A percentile compares a stretch with the other conserved stretches of the same genome.
Conservation (phyloP, 2,888 invertebrate genomes). For the Microchrysa polita region DNA sequence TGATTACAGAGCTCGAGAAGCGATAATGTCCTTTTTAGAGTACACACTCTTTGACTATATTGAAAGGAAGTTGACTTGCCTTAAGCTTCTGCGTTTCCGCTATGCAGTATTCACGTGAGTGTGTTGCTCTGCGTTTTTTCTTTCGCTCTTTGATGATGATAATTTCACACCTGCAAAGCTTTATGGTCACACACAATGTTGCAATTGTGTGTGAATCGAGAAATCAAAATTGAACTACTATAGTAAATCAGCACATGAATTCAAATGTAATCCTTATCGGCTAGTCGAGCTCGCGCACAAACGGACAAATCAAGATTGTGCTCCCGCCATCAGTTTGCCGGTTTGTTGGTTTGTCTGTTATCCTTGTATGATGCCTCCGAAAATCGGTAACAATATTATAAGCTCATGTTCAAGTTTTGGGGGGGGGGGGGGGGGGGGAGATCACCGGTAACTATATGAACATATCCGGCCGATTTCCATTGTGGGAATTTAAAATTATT, state of each 20-base stretch:
- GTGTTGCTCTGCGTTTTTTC: not conserved
- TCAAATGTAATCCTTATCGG: slow-evolving; percentile 19
- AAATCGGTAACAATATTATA: not conserved
- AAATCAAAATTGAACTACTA: slow-evolving; percentile 5
- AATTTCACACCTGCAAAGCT: slow-evolving; percentile 17
- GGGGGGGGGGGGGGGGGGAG: not conserved
- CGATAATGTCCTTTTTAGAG: slow-evolving; percentile 15
- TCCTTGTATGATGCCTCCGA: not conserved
- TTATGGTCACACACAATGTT: not conserved
- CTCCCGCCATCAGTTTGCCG: not conserved
- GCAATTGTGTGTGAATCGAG: not conserved
- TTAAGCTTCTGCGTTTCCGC: slow-evolving; percentile 21
- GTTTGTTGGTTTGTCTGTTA: slow-evolving; percentile 7
- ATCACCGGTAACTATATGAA: not conserved
- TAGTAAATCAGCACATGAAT: not conserved
- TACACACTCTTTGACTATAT: slow-evolving; percentile 3
- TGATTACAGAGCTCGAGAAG: slow-evolving; percentile 18
- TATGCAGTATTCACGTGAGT: not conserved
- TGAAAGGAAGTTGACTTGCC: not conserved
- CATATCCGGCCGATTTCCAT: slow-evolving; percentile 1
- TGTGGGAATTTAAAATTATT: slow-evolving; percentile 1
- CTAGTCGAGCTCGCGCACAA: slow-evolving; percentile 1
- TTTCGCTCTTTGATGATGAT: not conserved
- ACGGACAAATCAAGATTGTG: slow-evolving; percentile 13
- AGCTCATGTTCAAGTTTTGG: slow-evolving; percentile 25